Evolutionary conservation across 2,113 vertebrate species (phyloP).

Genomic region (Apaloderma vittatum): DNA sequence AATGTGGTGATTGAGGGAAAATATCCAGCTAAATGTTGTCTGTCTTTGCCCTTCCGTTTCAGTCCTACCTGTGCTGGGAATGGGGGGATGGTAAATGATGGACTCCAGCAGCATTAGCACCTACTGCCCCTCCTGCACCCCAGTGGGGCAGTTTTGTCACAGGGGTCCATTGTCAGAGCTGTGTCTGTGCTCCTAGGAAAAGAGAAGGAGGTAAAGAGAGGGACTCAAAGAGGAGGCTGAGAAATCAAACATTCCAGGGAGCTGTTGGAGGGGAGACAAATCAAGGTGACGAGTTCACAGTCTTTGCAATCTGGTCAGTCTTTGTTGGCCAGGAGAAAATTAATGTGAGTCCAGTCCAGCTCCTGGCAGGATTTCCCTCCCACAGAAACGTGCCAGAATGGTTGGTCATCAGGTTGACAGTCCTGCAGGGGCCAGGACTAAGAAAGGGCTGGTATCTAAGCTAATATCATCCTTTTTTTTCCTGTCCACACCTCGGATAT

Average conservation of each 20-base stretch:
- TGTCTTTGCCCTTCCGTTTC: slow-evolving; percentile 6
- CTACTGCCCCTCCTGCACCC: background rate
- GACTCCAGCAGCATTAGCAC: fast-evolving
- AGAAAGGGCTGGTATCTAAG: background rate
- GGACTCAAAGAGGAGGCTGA: background rate
- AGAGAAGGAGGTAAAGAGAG: background rate
- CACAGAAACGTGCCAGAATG: background rate
- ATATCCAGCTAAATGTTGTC: slow-evolving; percentile 37
- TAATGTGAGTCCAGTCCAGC: slow-evolving; percentile 12
- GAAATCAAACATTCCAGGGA: background rate
- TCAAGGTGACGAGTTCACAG: background rate
- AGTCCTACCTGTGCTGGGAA: background rate
- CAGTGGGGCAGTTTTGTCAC: fast-evolving
- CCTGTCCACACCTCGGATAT: background rate
- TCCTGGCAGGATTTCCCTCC: slow-evolving; percentile 23
- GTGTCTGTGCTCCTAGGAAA: background rate
- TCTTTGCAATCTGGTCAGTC: slow-evolving; percentile 53
- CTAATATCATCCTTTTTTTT: background rate
- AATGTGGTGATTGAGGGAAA: slow-evolving; percentile 62
- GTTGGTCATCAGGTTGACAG: background rate
- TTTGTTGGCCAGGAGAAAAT: slow-evolving; percentile 51
- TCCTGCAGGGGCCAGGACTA: background rate
- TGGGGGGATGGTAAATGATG: background rate
- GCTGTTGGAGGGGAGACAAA: slow-evolving; percentile 37
- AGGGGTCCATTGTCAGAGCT: fast-evolving